Evolutionary conservation across 2,888 invertebrate species (phyloP).

Genomic region (Phrixothrix hirtus): DNA sequence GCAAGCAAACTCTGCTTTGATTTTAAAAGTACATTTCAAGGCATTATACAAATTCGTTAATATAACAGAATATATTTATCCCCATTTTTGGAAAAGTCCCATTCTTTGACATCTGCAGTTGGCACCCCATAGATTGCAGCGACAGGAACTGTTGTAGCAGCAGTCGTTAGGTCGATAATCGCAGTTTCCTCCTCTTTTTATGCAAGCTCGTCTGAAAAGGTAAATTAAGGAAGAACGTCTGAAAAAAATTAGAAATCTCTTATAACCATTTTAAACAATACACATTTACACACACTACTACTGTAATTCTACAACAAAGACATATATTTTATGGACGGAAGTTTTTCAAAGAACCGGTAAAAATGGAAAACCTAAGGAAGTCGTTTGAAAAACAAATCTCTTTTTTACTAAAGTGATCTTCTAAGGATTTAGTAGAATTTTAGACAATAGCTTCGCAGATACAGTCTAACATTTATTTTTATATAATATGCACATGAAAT

Average conservation of each 20-base stretch:
- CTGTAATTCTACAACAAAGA: conserved; percentile 4
- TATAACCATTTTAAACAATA: conserved; percentile 44
- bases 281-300: conserved; percentile 26
- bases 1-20: too few relatives aligned
- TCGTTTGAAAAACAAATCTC: too few relatives aligned
- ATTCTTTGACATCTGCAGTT: conserved; percentile 87
- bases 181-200: conserved; percentile 80
- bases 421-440: too few relatives aligned
- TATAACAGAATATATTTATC: too few relatives aligned
- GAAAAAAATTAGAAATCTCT: conserved; percentile 63
- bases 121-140: conserved; percentile 87
- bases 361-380: too few relatives aligned
- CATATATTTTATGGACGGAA: background rate
- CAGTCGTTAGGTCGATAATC: conserved; percentile 84
- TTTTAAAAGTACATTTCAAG: too few relatives aligned
- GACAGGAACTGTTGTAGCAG: conserved; percentile 83
- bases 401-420: too few relatives aligned
- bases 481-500: too few relatives aligned
- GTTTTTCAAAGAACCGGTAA: too few relatives aligned
- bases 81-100: conserved; percentile 89
- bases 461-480: too few relatives aligned
- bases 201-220: conserved; percentile 84
- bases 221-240: conserved; percentile 83
- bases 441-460: too few relatives aligned
- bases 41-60: too few relatives aligned